Evolutionary conservation across 1,140 invertebrate genomes (phyloP).

Genomic region (Helicorthomorpha holstii): DNA sequence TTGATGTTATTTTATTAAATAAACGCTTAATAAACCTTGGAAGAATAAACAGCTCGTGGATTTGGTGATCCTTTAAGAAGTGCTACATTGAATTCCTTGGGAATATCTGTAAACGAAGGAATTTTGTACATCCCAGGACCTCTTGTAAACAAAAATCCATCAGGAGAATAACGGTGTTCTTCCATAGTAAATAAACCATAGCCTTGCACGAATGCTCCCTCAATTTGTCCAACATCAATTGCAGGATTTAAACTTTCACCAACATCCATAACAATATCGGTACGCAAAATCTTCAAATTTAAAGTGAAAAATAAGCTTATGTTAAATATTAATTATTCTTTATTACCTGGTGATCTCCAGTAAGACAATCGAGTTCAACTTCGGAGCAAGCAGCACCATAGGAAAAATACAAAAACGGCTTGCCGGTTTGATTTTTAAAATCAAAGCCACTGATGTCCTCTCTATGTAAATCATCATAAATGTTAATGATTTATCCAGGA

Average conservation of each 20-base stretch:
- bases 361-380: slow-evolving; percentile 75
- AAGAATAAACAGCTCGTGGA: slow-evolving; percentile 78
- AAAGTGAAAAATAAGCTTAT: not conserved
- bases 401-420: slow-evolving; percentile 60
- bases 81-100: slow-evolving; percentile 79
- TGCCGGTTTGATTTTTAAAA: slow-evolving; percentile 73
- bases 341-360: slow-evolving; percentile 60
- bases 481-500: not conserved
- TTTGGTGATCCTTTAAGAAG: slow-evolving; percentile 72
- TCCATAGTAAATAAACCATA: slow-evolving; percentile 83
- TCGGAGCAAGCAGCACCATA: slow-evolving; percentile 60
- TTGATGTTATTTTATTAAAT: too few species aligned
- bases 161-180: slow-evolving; percentile 67
- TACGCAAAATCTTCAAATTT: slow-evolving; percentile 32
- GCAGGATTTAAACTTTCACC: slow-evolving; percentile 84
- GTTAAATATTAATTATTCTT: not conserved
- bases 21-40: too few species aligned
- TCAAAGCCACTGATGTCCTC: slow-evolving; percentile 77
- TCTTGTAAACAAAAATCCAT: slow-evolving; percentile 56
- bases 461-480: slow-evolving; percentile 16
- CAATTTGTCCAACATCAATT: slow-evolving; percentile 90
- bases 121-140: slow-evolving; percentile 90
- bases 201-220: slow-evolving; percentile 85
- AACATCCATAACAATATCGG: slow-evolving; percentile 91
- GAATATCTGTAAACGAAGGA: slow-evolving; percentile 73